A percentile compares a stretch with the other conserved stretches of the same genome.
Evolutionary conservation across 1,140 invertebrate species (phyloP).

Genomic region (Paralvinella palmiformis): DNA sequence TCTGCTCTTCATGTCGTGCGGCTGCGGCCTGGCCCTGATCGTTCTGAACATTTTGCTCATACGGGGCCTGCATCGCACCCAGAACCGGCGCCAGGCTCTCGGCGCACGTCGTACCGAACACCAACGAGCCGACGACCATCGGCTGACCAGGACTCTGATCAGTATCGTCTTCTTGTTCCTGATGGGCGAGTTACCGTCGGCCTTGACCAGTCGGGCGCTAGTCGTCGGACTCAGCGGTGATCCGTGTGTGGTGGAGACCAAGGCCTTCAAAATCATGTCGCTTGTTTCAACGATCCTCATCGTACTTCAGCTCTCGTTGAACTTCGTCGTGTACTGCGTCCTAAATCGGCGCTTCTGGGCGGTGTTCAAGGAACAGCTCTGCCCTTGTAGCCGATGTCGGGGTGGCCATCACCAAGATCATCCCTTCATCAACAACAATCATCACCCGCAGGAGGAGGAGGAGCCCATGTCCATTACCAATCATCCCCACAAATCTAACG

Average conservation of each 20-base stretch:
- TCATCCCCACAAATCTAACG: no score
- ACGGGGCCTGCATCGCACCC: conserved; percentile 3
- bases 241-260: neutral
- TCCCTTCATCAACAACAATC: no score
- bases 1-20: conserved; percentile 1
- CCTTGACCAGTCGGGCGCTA: conserved; percentile 7
- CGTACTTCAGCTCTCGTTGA: conserved; percentile 13
- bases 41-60: conserved; percentile 20
- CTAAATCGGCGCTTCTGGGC: conserved; percentile 15
- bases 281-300: conserved; percentile 15
- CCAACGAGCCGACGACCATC: conserved; percentile 13
- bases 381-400: no score
- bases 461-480: no score
- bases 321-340: conserved; percentile 21
- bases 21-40: neutral
- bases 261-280: neutral
- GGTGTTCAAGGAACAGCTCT: neutral
- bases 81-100: neutral
- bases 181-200: conserved; percentile 20
- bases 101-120: neutral
- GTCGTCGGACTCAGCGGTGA: conserved; percentile 6
- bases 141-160: conserved; percentile 21
- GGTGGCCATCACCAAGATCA: no score
- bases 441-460: no score
- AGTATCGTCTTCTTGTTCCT: conserved; percentile 20